These are phyloP conservation scores for Calyptommatus sinebrachiatus DNA, from an alignment of 2,113 vertebrate genomes.

Conservation along the genomic window DNA sequence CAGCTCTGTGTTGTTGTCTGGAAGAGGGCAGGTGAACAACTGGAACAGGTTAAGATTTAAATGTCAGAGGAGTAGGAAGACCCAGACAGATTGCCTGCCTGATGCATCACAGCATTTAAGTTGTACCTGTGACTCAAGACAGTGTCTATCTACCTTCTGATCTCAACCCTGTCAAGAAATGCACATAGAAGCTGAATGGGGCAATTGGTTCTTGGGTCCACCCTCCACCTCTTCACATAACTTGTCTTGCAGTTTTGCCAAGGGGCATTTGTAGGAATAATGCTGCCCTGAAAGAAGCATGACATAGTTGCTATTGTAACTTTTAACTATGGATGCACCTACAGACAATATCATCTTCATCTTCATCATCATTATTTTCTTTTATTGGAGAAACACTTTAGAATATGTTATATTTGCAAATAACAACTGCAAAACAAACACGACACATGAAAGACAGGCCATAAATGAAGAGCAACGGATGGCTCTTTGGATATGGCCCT, in stretches of 20 bases:
- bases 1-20: neutral
- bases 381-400: too few species aligned
- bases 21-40: slow-evolving; percentile 12
- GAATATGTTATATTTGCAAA: too few species aligned
- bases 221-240: slow-evolving; percentile 11
- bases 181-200: neutral
- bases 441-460: too few species aligned
- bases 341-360: too few species aligned
- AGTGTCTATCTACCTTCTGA: neutral
- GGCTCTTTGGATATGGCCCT: too few species aligned
- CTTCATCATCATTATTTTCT: too few species aligned
- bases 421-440: too few species aligned
- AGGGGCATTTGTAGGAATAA: neutral
- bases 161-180: slow-evolving; percentile 4
- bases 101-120: neutral
- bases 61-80: slow-evolving; percentile 9
- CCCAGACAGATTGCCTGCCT: neutral
- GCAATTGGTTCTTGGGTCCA: neutral
- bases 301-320: too few species aligned
- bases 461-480: too few species aligned
- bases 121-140: slow-evolving; percentile 22
- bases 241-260: slow-evolving; percentile 2
- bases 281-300: too few species aligned
- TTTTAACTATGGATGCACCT: too few species aligned
- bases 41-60: slow-evolving; percentile 20